A percentile compares a stretch with the other conserved stretches of the same genome.
These are phyloP conservation scores for Ciona savignyi DNA, from an alignment of 23 tunicate genomes.

Conservation along the genomic window DNA sequence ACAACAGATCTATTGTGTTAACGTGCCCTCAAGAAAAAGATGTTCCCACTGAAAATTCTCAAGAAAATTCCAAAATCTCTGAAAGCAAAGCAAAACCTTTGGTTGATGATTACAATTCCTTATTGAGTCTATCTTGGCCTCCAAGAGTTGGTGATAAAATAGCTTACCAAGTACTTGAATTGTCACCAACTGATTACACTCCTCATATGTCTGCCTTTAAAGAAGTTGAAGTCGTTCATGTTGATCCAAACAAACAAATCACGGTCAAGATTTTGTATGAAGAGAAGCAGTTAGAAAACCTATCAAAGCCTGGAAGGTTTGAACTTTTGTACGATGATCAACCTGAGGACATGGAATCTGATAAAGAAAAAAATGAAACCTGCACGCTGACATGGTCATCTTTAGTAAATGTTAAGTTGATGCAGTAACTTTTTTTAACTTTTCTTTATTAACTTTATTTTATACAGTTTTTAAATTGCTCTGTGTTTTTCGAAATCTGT, in stretches of 20 bases:
- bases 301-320: conserved; percentile 24
- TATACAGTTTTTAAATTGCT: too few species aligned
- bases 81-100: neutral
- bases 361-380: too few species aligned
- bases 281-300: neutral
- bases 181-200: conserved; percentile 49
- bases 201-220: conserved; percentile 40
- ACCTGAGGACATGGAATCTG: too few species aligned
- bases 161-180: conserved; percentile 56
- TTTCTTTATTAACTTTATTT: too few species aligned
- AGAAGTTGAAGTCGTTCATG: conserved; percentile 32
- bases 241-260: neutral
- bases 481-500: too few species aligned
- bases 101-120: conserved; percentile 13
- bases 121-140: conserved; percentile 51
- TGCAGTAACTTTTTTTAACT: too few species aligned
- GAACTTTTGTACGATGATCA: conserved; percentile 32
- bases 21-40: neutral
- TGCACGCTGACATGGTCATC: neutral
- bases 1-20: neutral
- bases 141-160: conserved; percentile 49
- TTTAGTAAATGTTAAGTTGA: neutral
- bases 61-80: neutral
- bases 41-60: neutral
- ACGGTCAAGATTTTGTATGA: neutral